Evolutionary conservation across 64 coral and sea anemone genomes (phyloP).

Genomic region (Montipora efflorescens): DNA sequence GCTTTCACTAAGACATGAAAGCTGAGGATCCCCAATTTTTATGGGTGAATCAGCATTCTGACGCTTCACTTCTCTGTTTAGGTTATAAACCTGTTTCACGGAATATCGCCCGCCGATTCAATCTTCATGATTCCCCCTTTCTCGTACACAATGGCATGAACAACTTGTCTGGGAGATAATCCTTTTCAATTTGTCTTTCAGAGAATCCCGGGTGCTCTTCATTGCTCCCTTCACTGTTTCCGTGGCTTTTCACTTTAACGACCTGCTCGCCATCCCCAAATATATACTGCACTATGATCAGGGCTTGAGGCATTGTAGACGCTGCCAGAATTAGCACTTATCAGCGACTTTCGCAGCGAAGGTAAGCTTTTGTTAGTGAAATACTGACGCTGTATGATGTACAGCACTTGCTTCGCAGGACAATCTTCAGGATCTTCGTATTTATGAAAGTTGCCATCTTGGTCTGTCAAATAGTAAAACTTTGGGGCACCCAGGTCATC

Average conservation of each 20-base stretch:
- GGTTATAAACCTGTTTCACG: constrained; percentile 39
- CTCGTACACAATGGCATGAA: constrained; percentile 32
- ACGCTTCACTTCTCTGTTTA: constrained; percentile 19
- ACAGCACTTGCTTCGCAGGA: neutral
- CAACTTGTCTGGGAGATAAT: constrained; percentile 16
- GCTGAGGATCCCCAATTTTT: neutral
- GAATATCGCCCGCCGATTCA: constrained; percentile 19
- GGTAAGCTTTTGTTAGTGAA: neutral
- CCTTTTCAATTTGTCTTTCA: constrained; percentile 34
- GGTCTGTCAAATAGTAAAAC: neutral
- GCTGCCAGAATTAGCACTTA: neutral
- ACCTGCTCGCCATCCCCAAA: constrained; percentile 38
- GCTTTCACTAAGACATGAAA: constrained; percentile 45
- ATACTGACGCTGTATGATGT: neutral
- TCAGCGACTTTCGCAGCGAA: constrained; percentile 14
- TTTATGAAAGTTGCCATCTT: neutral
- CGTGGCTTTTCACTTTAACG: constrained; percentile 17
- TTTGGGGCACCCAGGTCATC: constrained; percentile 27
- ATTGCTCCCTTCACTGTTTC: constrained; percentile 23
- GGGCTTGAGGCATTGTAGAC: neutral
- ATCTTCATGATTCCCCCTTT: constrained; percentile 48
- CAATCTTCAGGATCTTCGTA: neutral
- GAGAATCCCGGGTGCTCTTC: constrained; percentile 40
- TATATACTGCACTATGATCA: constrained; percentile 39
- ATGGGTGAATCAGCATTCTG: neutral